Evolutionary conservation across 1,140 invertebrate species (phyloP).

Genomic region (Rhizoglyphus robini): DNA sequence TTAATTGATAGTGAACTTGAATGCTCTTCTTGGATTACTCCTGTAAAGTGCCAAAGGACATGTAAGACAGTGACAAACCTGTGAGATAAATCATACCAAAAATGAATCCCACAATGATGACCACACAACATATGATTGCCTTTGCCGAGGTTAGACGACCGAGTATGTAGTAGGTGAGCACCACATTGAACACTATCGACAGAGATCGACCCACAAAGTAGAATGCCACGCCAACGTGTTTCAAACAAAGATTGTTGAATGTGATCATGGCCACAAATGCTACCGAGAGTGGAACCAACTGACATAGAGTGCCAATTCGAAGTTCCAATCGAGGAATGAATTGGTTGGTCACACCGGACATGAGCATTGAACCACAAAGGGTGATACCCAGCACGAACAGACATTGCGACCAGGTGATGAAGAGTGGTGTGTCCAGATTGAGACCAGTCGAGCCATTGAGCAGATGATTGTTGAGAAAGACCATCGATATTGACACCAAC

Average conservation of each 20-base stretch:
- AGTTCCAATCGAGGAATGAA: conserved; percentile 1
- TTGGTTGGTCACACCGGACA: no score
- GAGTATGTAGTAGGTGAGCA: conserved; percentile 64
- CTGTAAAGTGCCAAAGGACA: no score
- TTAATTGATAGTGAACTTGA: conserved; percentile 68
- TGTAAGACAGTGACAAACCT: background rate
- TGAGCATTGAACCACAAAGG: no score
- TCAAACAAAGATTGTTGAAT: conserved; percentile 91
- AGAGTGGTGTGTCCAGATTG: conserved; percentile 80
- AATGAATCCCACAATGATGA: conserved; percentile 80
- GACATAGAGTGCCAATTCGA: background rate
- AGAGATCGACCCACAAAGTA: conserved; percentile 94
- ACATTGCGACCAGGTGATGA: conserved; percentile 97
- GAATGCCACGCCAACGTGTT: conserved; percentile 91
- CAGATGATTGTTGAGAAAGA: conserved; percentile 77
- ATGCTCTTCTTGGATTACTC: conserved; percentile 86
- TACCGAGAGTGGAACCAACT: conserved; percentile 81
- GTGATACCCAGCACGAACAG: no score
- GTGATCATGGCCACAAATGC: conserved; percentile 91
- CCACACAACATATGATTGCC: conserved; percentile 66
- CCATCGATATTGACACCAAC: conserved; percentile 81
- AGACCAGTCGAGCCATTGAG: no score
- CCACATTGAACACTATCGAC: conserved; percentile 96
- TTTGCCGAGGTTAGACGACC: conserved; percentile 64
- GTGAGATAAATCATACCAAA: conserved; percentile 33